These are phyloP conservation scores for Oryzaephilus surinamensis DNA, from an alignment of 1,140 invertebrate species.

Conservation along the genomic window DNA sequence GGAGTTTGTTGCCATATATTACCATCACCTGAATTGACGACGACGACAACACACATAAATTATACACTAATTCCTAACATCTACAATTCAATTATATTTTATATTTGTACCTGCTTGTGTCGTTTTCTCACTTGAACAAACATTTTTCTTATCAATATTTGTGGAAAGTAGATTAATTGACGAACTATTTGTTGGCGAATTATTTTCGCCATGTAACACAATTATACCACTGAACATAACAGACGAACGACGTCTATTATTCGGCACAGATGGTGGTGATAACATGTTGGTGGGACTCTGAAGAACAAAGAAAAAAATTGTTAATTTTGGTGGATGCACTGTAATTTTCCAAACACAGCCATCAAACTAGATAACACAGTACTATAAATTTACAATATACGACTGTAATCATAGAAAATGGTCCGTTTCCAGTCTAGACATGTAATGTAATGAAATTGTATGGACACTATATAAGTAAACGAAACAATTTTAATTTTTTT, in stretches of 20 bases:
- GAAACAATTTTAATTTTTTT: too few relatives aligned
- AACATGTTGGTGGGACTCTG: constrained; percentile 40
- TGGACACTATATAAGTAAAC: too few relatives aligned
- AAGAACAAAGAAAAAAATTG: constrained; percentile 5
- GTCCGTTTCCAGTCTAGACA: too few relatives aligned
- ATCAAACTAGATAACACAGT: neutral
- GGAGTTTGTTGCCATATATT: constrained; percentile 50
- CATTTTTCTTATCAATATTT: constrained; percentile 46
- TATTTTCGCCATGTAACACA: constrained; percentile 50
- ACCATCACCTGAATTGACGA: constrained; percentile 45
- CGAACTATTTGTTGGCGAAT: constrained; percentile 36
- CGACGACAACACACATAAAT: neutral
- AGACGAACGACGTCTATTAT: constrained; percentile 55
- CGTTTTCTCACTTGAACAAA: constrained; percentile 79
- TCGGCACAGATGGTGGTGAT: constrained; percentile 46
- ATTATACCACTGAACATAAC: constrained; percentile 83
- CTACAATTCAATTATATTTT: too few relatives aligned
- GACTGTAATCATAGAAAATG: too few relatives aligned
- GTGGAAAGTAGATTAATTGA: too few relatives aligned
- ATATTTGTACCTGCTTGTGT: constrained; percentile 69
- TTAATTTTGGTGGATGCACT: neutral
- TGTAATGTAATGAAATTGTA: too few relatives aligned
- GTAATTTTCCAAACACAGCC: neutral
- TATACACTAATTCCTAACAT: too few relatives aligned
- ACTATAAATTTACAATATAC: neutral